Conservation (phyloP, 1,140 invertebrate genomes). For the Tribolium madens region DNA sequence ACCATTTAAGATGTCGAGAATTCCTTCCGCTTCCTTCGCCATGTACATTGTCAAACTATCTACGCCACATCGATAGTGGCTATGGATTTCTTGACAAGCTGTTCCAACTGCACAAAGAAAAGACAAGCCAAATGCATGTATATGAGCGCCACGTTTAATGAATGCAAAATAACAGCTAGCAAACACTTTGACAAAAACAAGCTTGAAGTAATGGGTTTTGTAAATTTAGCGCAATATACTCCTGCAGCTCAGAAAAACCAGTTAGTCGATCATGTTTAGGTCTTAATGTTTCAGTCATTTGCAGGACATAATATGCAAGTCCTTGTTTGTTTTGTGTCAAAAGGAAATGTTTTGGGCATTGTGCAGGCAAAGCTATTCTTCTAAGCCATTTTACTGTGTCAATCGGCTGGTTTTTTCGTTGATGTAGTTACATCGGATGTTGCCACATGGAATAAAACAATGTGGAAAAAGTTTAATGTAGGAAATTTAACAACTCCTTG, state of each 20-base stretch:
- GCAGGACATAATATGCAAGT: constrained; percentile 55
- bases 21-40: constrained; percentile 2
- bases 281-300: constrained; percentile 61
- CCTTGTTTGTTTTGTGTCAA: constrained; percentile 55
- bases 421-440: constrained; percentile 49
- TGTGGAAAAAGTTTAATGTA: constrained; percentile 44
- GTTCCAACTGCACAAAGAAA: constrained; percentile 4
- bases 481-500: neutral
- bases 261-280: constrained; percentile 58
- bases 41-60: constrained; percentile 5
- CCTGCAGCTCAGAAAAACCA: neutral
- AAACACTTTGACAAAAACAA: constrained; percentile 45
- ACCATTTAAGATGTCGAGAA: constrained; percentile 4
- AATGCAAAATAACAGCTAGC: neutral
- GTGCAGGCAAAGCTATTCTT: constrained; percentile 54
- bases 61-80: neutral
- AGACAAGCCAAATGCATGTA: constrained; percentile 18
- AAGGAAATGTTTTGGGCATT: constrained; percentile 48
- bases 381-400: constrained; percentile 47
- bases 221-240: no score
- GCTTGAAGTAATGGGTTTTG: neutral
- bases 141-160: constrained; percentile 9
- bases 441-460: constrained; percentile 42
- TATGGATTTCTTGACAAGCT: constrained; percentile 29
- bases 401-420: constrained; percentile 42